phyloP scores from a whole-genome alignment of 2,888 invertebrate genomes.

The Leucophenga maculata region DNA sequence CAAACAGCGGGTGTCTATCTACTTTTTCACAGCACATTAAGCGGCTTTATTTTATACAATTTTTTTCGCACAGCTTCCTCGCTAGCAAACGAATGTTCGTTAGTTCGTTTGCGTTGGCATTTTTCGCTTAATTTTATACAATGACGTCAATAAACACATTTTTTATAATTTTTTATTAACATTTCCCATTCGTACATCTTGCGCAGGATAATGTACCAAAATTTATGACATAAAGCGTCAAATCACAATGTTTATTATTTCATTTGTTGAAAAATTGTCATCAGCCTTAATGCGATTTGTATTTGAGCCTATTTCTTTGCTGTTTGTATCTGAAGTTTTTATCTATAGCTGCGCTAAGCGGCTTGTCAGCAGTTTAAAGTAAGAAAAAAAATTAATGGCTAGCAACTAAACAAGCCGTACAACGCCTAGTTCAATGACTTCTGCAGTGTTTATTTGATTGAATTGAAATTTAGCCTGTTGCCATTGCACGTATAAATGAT shows the following conservation, averaged over 20 bases:
- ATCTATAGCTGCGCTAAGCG: neutral
- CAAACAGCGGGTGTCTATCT: constrained; percentile 1
- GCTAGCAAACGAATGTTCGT: neutral
- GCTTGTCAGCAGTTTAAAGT: neutral
- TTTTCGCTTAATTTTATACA: constrained; percentile 45
- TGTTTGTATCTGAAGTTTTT: neutral
- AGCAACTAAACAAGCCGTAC: neutral
- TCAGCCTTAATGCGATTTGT: constrained; percentile 15
- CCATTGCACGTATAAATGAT: neutral
- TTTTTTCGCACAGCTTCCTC: no score
- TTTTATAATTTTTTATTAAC: constrained; percentile 22
- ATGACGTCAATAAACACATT: constrained; percentile 63
- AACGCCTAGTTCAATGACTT: constrained; percentile 17
- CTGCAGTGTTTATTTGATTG: neutral
- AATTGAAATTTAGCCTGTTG: neutral
- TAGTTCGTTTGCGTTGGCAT: constrained; percentile 1
- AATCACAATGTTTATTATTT: constrained; percentile 6
- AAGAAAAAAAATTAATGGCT: neutral
- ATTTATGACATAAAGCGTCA: constrained; percentile 12
- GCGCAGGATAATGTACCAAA: neutral
- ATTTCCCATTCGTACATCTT: constrained; percentile 5
- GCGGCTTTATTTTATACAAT: no score
- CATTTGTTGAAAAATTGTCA: constrained; percentile 14
- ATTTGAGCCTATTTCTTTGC: constrained; percentile 11
- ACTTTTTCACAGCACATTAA: no score